Evolutionary conservation across 2,113 vertebrate genomes (phyloP).

Genomic region (Macquaria australasica): DNA sequence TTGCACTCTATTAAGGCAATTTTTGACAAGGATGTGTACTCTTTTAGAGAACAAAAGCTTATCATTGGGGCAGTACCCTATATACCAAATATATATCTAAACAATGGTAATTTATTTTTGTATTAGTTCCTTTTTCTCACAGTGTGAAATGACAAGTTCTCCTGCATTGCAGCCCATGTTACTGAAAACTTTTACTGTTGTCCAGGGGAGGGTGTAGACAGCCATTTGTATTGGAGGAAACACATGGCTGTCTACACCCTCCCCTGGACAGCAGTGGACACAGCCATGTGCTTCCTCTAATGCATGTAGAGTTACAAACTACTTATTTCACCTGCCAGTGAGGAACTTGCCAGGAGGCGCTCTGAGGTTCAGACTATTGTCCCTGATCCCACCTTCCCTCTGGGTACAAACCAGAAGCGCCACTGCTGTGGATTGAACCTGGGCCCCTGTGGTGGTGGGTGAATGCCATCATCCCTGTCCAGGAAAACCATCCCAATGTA

Average conservation of each 20-base stretch:
- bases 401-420: background rate
- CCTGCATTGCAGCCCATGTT: background rate
- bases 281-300: slow-evolving; percentile 27
- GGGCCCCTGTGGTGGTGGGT: background rate
- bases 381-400: background rate
- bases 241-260: slow-evolving; percentile 15
- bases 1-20: background rate
- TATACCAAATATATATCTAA: slow-evolving; percentile 8
- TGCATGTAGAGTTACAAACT: background rate
- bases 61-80: background rate
- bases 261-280: slow-evolving; percentile 3
- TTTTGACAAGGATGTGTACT: slow-evolving; percentile 6
- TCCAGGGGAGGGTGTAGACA: slow-evolving; percentile 18
- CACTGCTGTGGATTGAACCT: slow-evolving; percentile 5
- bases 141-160: background rate
- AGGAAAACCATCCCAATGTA: background rate
- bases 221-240: slow-evolving; percentile 37
- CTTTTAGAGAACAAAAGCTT: slow-evolving; percentile 23
- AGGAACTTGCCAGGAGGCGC: slow-evolving; percentile 1
- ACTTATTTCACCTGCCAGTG: slow-evolving; percentile 18
- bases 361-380: slow-evolving; percentile 16
- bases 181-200: background rate
- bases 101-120: slow-evolving; percentile 16
- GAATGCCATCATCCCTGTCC: background rate
- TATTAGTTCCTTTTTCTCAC: slow-evolving; percentile 8